phyloP scores from a whole-genome alignment of 2,113 vertebrate species.

The Pluvianellus socialis region DNA sequence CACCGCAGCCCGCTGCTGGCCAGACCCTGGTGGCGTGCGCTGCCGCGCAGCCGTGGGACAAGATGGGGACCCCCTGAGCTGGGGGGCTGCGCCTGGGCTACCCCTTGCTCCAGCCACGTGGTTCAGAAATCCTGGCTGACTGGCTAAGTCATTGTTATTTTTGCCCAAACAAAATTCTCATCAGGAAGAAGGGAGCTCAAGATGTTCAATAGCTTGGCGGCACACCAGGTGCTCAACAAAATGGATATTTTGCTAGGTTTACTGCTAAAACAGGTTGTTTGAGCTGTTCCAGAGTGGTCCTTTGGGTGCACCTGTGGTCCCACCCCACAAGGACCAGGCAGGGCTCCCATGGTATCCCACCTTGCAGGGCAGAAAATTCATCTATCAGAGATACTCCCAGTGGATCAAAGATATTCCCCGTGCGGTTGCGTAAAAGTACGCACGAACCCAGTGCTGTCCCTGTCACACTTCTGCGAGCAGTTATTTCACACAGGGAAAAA shows the following conservation, averaged over 20 bases:
- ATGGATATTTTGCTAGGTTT: background rate
- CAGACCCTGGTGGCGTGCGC: background rate
- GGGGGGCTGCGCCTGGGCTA: background rate
- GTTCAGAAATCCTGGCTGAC: background rate
- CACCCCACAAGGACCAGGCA: background rate
- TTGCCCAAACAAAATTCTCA: background rate
- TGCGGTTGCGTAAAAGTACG: background rate
- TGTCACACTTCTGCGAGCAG: background rate
- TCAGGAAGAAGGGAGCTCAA: background rate
- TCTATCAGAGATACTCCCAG: background rate
- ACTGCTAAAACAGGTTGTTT: background rate
- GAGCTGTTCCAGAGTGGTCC: background rate
- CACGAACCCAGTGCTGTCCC: background rate
- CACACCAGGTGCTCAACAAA: background rate
- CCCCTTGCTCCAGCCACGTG: background rate
- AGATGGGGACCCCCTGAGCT: background rate
- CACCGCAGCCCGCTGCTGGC: rapidly evolving
- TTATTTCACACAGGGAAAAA: background rate
- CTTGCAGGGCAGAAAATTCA: background rate
- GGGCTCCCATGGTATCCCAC: background rate
- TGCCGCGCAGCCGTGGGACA: rapidly evolving
- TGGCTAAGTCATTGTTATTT: background rate
- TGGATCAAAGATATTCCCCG: background rate
- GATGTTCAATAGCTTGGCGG: background rate
- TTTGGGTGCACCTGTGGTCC: background rate